Evolutionary conservation across 2,113 vertebrate genomes (phyloP).

Genomic region (Diadophis punctatus): DNA sequence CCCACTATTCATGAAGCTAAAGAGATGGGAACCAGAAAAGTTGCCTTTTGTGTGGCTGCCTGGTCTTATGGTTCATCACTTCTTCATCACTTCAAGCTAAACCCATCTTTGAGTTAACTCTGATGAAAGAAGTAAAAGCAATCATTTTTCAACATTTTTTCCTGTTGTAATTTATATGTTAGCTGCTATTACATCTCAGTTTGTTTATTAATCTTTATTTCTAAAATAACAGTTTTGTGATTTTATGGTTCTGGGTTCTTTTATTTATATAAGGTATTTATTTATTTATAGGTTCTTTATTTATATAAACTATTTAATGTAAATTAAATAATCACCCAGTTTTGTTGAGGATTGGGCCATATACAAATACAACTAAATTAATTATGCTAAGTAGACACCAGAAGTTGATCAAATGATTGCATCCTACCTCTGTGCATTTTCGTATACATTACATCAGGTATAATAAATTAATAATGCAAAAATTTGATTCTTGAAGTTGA

Average conservation of each 20-base stretch:
- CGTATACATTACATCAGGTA: neutral
- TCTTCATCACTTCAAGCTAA: neutral
- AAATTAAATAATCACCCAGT: neutral
- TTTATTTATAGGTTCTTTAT: no score
- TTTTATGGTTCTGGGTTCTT: neutral
- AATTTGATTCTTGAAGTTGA: neutral
- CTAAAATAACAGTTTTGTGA: neutral
- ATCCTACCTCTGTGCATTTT: neutral
- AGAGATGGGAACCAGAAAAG: neutral
- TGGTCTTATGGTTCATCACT: neutral
- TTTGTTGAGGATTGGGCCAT: neutral
- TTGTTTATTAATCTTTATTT: neutral
- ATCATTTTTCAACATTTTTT: neutral
- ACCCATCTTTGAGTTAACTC: neutral
- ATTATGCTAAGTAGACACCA: neutral
- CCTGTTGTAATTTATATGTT: neutral
- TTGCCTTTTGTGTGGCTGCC: neutral
- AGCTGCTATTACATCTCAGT: neutral
- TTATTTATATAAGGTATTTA: neutral
- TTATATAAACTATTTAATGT: neutral
- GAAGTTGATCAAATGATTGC: neutral
- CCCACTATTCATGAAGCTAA: neutral
- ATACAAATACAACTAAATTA: neutral
- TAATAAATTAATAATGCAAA: neutral
- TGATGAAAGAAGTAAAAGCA: neutral